Evolutionary conservation across 2,797 vertebrate species (phyloP).

Genomic region (Pelochelys cantorii): DNA sequence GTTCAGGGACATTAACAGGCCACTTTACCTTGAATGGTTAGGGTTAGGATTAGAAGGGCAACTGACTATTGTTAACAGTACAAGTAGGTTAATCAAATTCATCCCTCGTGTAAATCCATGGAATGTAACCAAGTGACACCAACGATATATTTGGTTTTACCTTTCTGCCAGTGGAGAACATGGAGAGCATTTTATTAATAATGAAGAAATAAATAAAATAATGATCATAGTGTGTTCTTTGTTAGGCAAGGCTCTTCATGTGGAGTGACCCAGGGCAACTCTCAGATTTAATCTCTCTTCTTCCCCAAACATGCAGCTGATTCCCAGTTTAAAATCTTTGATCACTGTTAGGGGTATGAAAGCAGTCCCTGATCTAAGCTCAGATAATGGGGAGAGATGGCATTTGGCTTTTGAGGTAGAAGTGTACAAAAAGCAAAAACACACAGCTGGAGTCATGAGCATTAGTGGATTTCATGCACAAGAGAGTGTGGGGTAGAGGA

Average conservation of each 20-base stretch:
- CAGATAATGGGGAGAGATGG: constrained; percentile 68
- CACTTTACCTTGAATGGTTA: background rate
- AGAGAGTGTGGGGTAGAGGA: constrained; percentile 68
- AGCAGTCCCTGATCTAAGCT: constrained; percentile 63
- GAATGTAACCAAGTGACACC: background rate
- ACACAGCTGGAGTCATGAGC: constrained; percentile 74
- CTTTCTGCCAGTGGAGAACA: constrained; percentile 33
- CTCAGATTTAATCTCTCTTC: constrained; percentile 63
- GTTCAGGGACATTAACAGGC: background rate
- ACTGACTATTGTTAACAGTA: background rate
- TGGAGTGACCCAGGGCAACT: constrained; percentile 71
- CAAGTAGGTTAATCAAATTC: constrained; percentile 7
- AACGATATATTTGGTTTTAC: constrained; percentile 59
- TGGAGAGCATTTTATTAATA: constrained; percentile 59
- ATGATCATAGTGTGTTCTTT: constrained; percentile 64
- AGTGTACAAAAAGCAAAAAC: constrained; percentile 70
- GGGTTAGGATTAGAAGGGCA: background rate
- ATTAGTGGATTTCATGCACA: constrained; percentile 70
- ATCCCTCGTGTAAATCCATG: constrained; percentile 15
- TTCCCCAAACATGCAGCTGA: constrained; percentile 64
- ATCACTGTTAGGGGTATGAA: constrained; percentile 60
- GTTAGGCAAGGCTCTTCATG: constrained; percentile 64
- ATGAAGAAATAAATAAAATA: constrained; percentile 64
- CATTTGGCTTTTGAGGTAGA: constrained; percentile 68
- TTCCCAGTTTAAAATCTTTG: constrained; percentile 72